Evolutionary conservation across 2,888 invertebrate genomes (phyloP).

Genomic region (Druceiella hillmani): DNA sequence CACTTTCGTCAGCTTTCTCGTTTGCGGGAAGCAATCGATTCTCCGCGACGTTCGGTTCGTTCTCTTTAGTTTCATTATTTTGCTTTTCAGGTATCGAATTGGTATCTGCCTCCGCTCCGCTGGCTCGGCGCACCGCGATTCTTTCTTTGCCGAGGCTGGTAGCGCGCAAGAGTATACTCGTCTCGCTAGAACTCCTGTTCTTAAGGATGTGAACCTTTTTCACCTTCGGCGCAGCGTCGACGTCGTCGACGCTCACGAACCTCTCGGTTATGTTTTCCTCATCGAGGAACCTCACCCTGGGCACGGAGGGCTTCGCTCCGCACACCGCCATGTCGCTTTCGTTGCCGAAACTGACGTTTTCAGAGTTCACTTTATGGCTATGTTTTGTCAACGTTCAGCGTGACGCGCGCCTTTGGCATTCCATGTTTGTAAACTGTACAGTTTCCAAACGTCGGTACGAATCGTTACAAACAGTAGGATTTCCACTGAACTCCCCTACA

Average conservation of each 20-base stretch:
- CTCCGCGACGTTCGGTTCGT: slow-evolving; percentile 36
- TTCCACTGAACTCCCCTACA: too few relatives aligned
- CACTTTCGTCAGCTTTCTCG: slow-evolving; percentile 31
- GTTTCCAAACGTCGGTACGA: too few relatives aligned
- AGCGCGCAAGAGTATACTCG: slow-evolving; percentile 43
- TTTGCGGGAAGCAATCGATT: slow-evolving; percentile 32
- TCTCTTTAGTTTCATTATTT: slow-evolving; percentile 42
- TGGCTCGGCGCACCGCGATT: slow-evolving; percentile 36
- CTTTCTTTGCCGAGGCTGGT: slow-evolving; percentile 42
- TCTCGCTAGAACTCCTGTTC: slow-evolving; percentile 48
- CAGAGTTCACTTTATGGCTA: too few relatives aligned
- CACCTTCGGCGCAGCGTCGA: slow-evolving; percentile 42
- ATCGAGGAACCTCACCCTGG: slow-evolving; percentile 44
- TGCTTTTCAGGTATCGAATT: slow-evolving; percentile 28
- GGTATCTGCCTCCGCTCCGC: slow-evolving; percentile 34
- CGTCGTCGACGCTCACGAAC: slow-evolving; percentile 44
- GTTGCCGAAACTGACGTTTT: too few relatives aligned
- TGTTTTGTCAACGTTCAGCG: slow-evolving; percentile 45
- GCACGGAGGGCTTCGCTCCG: slow-evolving; percentile 37
- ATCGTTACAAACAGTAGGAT: too few relatives aligned
- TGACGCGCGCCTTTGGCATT: slow-evolving; percentile 48
- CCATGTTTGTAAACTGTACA: too few relatives aligned
- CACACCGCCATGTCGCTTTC: slow-evolving; percentile 26
- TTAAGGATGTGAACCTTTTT: slow-evolving; percentile 49
- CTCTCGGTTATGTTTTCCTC: slow-evolving; percentile 49